Evolutionary conservation across 1,140 invertebrate species (phyloP).

Genomic region (Paralvinella palmiformis): DNA sequence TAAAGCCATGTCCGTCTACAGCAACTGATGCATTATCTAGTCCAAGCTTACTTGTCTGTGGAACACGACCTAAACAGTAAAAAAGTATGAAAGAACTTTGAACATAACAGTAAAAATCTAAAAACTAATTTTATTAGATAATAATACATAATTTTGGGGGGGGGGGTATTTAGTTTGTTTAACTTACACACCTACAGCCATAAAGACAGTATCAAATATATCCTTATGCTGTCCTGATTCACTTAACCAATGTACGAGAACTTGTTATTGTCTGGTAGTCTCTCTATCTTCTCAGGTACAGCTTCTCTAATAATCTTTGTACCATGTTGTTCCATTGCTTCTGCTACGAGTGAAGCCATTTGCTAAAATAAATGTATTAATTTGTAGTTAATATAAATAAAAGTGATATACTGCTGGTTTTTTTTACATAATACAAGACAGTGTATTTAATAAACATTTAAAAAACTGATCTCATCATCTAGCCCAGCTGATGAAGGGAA

Average conservation of each 20-base stretch:
- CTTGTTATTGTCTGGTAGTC: constrained; percentile 60
- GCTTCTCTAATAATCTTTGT: constrained; percentile 74
- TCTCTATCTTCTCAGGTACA: constrained; percentile 64
- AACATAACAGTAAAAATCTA: neutral
- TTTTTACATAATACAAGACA: neutral
- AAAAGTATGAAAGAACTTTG: neutral
- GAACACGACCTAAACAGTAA: constrained; percentile 3
- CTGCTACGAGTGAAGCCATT: constrained; percentile 76
- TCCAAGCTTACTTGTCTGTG: constrained; percentile 12
- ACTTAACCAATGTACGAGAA: constrained; percentile 64
- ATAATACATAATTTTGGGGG: neutral
- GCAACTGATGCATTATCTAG: constrained; percentile 2
- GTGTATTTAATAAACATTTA: neutral
- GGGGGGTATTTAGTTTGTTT: neutral
- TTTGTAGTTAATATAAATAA: neutral
- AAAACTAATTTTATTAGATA: neutral
- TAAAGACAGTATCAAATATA: constrained; percentile 46
- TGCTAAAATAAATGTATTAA: constrained; percentile 56
- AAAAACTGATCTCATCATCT: no score
- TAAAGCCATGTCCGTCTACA: constrained; percentile 14
- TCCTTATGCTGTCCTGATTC: constrained; percentile 49
- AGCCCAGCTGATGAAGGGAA: no score
- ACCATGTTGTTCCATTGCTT: constrained; percentile 73
- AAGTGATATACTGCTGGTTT: neutral
- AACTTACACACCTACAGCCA: constrained; percentile 13